Conservation (phyloP, 2,888 invertebrate genomes). For the Pycnomerus fuliginosus region DNA sequence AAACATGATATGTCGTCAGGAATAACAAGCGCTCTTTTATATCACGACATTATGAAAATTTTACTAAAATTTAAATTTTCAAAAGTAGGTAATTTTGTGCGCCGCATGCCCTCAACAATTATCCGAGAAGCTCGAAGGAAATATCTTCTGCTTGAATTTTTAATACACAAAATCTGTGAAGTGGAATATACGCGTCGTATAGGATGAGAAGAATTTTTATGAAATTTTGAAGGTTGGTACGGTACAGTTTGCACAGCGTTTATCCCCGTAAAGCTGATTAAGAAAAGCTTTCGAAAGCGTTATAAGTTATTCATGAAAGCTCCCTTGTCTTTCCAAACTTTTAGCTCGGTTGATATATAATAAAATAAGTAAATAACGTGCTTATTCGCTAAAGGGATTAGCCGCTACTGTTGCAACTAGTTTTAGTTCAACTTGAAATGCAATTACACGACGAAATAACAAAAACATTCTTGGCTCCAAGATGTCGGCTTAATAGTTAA, state of each 20-base stretch:
- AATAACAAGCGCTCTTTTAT: constrained; percentile 6
- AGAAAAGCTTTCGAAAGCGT: constrained; percentile 26
- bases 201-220: constrained; percentile 18
- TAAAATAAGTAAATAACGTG: too few relatives aligned
- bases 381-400: too few relatives aligned
- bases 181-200: constrained; percentile 5
- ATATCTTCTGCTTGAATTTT: constrained; percentile 17
- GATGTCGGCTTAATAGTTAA: too few relatives aligned
- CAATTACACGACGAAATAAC: too few relatives aligned
- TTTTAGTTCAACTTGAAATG: too few relatives aligned
- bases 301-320: constrained; percentile 25
- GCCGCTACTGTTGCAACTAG: too few relatives aligned
- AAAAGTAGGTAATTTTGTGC: constrained; percentile 2
- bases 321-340: too few relatives aligned
- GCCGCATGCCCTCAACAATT: constrained; percentile 7
- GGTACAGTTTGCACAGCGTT: constrained; percentile 9
- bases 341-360: too few relatives aligned
- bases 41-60: constrained; percentile 3
- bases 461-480: too few relatives aligned
- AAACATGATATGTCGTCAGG: constrained; percentile 3
- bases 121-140: constrained; percentile 10
- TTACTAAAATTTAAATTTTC: not conserved
- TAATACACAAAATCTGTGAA: constrained; percentile 8
- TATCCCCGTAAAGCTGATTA: constrained; percentile 26
- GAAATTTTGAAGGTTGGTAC: constrained; percentile 13